Conservation (phyloP, 2,888 invertebrate species). For the Drosophila nr. perissopoda region DNA sequence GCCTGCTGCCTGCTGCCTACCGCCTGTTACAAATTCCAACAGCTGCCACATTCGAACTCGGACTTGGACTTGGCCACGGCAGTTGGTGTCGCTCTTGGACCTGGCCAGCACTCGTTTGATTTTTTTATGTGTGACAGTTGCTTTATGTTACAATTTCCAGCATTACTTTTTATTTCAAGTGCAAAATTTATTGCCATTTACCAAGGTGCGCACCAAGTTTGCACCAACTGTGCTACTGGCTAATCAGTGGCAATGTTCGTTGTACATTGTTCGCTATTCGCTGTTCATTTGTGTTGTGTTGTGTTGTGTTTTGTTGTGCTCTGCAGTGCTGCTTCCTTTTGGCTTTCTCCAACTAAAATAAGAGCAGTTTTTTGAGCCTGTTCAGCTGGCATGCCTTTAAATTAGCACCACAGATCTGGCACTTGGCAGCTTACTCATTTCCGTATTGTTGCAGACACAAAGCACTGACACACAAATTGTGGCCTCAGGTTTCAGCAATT, state of each 20-base stretch:
- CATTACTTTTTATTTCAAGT: slow-evolving; percentile 78
- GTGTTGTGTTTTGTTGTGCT: slow-evolving; percentile 22
- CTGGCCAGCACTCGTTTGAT: slow-evolving; percentile 46
- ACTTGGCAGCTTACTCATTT: slow-evolving; percentile 27
- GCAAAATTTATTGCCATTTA: slow-evolving; percentile 78
- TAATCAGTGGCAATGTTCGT: slow-evolving; percentile 73
- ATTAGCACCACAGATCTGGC: slow-evolving; percentile 44
- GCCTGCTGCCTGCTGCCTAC: neutral
- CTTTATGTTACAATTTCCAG: slow-evolving; percentile 77
- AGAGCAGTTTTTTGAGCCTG: slow-evolving; percentile 41
- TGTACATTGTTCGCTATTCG: slow-evolving; percentile 25
- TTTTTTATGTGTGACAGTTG: slow-evolving; percentile 78
- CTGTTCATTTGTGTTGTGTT: slow-evolving; percentile 31
- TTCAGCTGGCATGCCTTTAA: slow-evolving; percentile 51
- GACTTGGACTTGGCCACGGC: slow-evolving; percentile 12
- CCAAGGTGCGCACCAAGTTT: slow-evolving; percentile 66
- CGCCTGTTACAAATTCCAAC: slow-evolving; percentile 31
- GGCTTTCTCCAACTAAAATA: slow-evolving; percentile 70
- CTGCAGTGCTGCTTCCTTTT: slow-evolving; percentile 47
- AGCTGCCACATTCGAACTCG: slow-evolving; percentile 6
- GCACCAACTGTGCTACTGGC: slow-evolving; percentile 65
- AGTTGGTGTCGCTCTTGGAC: slow-evolving; percentile 14
- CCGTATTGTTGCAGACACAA: slow-evolving; percentile 7
- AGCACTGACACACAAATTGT: slow-evolving; percentile 14
- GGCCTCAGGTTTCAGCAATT: neutral